A percentile compares a stretch with the other conserved stretches of the same genome.
These are phyloP conservation scores for Limnephilus lunatus DNA, from an alignment of 2,888 invertebrate genomes.

Conservation along the genomic window DNA sequence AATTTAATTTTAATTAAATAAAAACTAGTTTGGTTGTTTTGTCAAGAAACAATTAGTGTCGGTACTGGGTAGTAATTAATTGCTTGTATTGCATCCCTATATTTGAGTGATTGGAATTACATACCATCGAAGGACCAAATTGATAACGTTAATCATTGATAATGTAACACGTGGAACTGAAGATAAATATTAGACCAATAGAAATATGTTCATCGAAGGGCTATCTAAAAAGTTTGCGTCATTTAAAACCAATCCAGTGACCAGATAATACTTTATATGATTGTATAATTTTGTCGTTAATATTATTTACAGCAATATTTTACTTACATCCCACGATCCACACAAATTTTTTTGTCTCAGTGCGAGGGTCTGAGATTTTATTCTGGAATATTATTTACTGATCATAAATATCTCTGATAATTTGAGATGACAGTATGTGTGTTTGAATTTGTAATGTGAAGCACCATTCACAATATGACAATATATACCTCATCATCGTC, in stretches of 20 bases:
- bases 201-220: neutral
- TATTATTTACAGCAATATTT: slow-evolving; percentile 7
- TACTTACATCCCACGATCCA: slow-evolving; percentile 11
- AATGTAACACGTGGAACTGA: neutral
- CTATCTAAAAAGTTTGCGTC: neutral
- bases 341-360: neutral
- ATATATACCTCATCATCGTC: neutral
- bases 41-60: too few relatives aligned
- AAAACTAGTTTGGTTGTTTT: too few relatives aligned
- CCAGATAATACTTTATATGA: neutral
- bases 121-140: neutral
- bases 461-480: neutral
- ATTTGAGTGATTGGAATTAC: too few relatives aligned
- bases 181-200: too few relatives aligned
- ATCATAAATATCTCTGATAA: neutral
- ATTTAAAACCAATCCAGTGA: neutral
- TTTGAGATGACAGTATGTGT: neutral
- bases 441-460: neutral
- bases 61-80: too few relatives aligned
- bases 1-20: too few relatives aligned
- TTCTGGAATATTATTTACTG: slow-evolving; percentile 1
- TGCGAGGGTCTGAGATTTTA: neutral
- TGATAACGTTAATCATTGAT: neutral
- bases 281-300: neutral
- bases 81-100: too few relatives aligned